phyloP scores from a whole-genome alignment of 2,797 vertebrate genomes.

The Myiothlypis chrysogaster region DNA sequence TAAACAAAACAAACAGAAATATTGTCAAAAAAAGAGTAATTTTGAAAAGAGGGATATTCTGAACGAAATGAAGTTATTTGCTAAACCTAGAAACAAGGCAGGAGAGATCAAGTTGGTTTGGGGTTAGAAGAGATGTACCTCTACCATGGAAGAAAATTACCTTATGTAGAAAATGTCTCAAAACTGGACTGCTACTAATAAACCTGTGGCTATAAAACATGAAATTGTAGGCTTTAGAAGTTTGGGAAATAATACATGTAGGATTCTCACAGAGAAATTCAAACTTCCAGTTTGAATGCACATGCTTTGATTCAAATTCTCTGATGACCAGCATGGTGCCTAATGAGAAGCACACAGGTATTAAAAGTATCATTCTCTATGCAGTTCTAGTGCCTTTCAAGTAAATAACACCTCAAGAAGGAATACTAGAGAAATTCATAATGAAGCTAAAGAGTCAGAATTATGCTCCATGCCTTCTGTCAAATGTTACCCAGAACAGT shows the following conservation, averaged over 20 bases:
- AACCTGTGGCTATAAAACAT: background rate
- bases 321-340: background rate
- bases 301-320: background rate
- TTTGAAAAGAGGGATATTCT: background rate
- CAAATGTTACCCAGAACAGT: background rate
- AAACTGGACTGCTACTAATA: background rate
- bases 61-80: background rate
- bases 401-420: background rate
- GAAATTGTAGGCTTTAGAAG: background rate
- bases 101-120: background rate
- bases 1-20: background rate
- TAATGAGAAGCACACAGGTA: background rate
- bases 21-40: fast-evolving
- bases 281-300: background rate
- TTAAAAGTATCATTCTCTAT: background rate
- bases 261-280: background rate
- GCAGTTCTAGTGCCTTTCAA: background rate
- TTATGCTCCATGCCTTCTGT: background rate
- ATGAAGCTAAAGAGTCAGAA: background rate
- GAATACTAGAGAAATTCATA: background rate
- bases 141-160: background rate
- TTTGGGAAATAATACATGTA: background rate
- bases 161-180: background rate
- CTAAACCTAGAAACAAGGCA: background rate
- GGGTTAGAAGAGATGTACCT: background rate